Evolutionary conservation across 1,140 invertebrate genomes (phyloP).

Genomic region (Habropoda laboriosa): DNA sequence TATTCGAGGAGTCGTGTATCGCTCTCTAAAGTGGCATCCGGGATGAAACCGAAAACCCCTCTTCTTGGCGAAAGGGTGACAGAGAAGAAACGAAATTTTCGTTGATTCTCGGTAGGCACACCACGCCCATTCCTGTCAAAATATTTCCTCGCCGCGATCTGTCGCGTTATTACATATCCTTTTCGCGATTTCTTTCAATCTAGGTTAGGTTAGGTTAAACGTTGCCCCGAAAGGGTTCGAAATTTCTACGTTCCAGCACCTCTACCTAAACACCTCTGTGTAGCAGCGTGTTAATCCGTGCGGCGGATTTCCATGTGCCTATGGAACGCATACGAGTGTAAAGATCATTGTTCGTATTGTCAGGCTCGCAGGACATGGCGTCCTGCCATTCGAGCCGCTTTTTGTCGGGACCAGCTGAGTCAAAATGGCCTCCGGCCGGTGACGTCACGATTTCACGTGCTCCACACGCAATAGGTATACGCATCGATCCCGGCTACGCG

Average conservation of each 20-base stretch:
- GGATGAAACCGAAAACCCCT: conserved; percentile 51
- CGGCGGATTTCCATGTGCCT: conserved; percentile 43
- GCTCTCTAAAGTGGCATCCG: conserved; percentile 60
- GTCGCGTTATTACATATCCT: background rate
- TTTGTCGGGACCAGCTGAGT: conserved; percentile 80
- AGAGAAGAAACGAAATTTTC: background rate
- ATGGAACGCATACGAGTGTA: conserved; percentile 14
- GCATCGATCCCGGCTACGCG: conserved; percentile 29
- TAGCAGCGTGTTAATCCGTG: conserved; percentile 29
- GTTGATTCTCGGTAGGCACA: conserved; percentile 11
- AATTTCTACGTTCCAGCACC: conserved; percentile 55
- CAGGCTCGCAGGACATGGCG: conserved; percentile 75
- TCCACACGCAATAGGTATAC: conserved; percentile 34
- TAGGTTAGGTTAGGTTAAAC: background rate
- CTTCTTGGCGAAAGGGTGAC: background rate
- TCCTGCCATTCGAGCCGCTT: conserved; percentile 72
- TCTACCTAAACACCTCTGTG: background rate
- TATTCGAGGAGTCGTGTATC: conserved; percentile 62
- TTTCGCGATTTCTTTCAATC: conserved; percentile 15
- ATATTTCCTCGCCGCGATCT: conserved; percentile 70
- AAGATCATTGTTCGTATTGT: conserved; percentile 71
- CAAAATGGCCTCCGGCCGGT: conserved; percentile 78
- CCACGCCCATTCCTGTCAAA: conserved; percentile 78
- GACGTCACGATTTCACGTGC: conserved; percentile 74
- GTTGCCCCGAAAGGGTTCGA: conserved; percentile 58